These are phyloP conservation scores for Drosophila murphyi DNA, from an alignment of 1,140 invertebrate genomes.

Conservation along the genomic window DNA sequence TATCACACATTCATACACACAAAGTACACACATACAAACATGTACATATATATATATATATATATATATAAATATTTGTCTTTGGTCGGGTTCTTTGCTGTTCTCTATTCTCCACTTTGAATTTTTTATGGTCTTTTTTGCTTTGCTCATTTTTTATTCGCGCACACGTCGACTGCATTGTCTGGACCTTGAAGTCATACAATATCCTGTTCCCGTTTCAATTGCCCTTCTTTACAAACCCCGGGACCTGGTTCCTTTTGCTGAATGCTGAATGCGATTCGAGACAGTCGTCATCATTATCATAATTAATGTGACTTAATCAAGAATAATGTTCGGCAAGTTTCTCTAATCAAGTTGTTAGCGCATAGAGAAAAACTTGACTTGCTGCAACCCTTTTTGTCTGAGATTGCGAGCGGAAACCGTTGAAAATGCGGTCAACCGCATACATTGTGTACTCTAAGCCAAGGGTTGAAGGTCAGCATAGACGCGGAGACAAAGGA, in stretches of 20 bases:
- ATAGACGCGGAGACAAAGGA: constrained; percentile 13
- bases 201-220: constrained; percentile 82
- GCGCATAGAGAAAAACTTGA: constrained; percentile 14
- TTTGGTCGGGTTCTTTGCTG: constrained; percentile 14
- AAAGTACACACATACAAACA: no score
- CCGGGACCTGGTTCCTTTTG: constrained; percentile 31
- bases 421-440: constrained; percentile 74
- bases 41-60: no score
- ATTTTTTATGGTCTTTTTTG: constrained; percentile 38
- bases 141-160: constrained; percentile 62
- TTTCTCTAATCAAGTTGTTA: constrained; percentile 72
- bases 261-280: constrained; percentile 45
- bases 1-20: constrained; percentile 61
- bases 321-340: constrained; percentile 78
- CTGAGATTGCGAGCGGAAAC: constrained; percentile 16
- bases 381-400: constrained; percentile 43
- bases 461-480: constrained; percentile 74
- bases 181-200: constrained; percentile 42
- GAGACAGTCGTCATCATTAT: constrained; percentile 78
- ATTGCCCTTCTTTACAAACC: constrained; percentile 61
- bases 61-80: constrained; percentile 27
- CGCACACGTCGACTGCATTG: constrained; percentile 68
- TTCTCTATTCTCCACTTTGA: constrained; percentile 9
- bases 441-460: constrained; percentile 41
- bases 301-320: constrained; percentile 84